Evolutionary conservation across 2,888 invertebrate genomes (phyloP).

Genomic region (Erpobdella octoculata): DNA sequence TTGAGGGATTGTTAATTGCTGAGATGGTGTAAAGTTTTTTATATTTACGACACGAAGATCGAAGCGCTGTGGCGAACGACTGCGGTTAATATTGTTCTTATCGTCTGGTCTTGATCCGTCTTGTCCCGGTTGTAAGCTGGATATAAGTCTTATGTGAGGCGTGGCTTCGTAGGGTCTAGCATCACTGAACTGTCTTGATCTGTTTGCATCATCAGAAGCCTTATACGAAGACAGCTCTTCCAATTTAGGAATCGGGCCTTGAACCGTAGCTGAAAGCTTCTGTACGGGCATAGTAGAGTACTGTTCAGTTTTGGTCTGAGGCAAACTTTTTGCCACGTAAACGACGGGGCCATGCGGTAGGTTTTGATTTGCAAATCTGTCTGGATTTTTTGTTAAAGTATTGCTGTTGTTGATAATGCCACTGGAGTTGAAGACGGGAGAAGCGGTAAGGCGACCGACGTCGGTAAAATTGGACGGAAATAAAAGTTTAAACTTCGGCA

Average conservation of each 20-base stretch:
- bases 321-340: background rate
- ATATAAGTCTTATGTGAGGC: too few relatives aligned
- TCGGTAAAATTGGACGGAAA: background rate
- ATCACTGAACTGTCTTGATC: background rate
- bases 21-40: background rate
- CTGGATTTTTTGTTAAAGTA: background rate
- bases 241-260: background rate
- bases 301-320: too few relatives aligned
- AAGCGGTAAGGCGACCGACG: background rate
- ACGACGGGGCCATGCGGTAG: background rate
- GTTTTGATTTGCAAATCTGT: background rate
- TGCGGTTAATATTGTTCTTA: background rate
- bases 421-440: background rate
- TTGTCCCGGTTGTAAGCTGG: background rate
- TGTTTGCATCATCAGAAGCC: background rate
- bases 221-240: background rate
- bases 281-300: too few relatives aligned
- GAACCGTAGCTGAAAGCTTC: background rate
- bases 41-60: background rate
- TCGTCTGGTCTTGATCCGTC: background rate
- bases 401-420: background rate
- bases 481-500: constrained; percentile 7
- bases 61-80: background rate
- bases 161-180: background rate
- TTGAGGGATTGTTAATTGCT: background rate